Base-by-base conservation (phyloP, 2,888 invertebrate genomes). In the Crepidodera aurea region DNA sequence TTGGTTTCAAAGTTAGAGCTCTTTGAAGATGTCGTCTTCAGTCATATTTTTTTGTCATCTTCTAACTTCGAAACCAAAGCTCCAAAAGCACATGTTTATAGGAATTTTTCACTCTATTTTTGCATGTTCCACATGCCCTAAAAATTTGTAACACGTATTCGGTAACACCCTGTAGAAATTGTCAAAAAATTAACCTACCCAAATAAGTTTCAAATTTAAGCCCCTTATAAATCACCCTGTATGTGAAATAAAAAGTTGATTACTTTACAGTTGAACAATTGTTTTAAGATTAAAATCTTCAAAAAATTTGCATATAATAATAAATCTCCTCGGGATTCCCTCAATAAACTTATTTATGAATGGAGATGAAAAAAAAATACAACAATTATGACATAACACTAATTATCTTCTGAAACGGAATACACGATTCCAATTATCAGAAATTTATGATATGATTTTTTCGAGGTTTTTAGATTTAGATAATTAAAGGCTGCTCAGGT, bases 381-480 rank as follows among this genome's bases (percentile, higher is more conserved):
- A 29, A 10, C 37, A 56, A 56, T 56, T 56, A 46, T 56, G 32
- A 56, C 25, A 56, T 56, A 56, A 56, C 34, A 3, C n/a, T 27
- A 56, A 56, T 56, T 56, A 56, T 34, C 25, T 34, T 18, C 22
- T 44, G 22, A 44, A 44, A 44, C 44, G 29, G 44, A 42, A 55
- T 55, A 55, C 44, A 44, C 27, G 15, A 56, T 46, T 46, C 19
- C 32, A 46, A 46, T 56, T 37, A 37, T 46, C 34, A 46, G 44
- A 51, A 59, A 51, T 55, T 19, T 55, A 34, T 48, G 19, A 59
- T 51, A 51, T 39, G 51, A 46, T 39, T 62, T 62, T n/a, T 62
- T 62, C 58, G 58, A 58, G 58, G 48, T 40, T 62, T 64, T 62
- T 51, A 40, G 51, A 66, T 64, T 66, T 37, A 29, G 46, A 50